Conservation (phyloP, 2,113 vertebrate species). For the Forbesichthys papilliferus region DNA sequence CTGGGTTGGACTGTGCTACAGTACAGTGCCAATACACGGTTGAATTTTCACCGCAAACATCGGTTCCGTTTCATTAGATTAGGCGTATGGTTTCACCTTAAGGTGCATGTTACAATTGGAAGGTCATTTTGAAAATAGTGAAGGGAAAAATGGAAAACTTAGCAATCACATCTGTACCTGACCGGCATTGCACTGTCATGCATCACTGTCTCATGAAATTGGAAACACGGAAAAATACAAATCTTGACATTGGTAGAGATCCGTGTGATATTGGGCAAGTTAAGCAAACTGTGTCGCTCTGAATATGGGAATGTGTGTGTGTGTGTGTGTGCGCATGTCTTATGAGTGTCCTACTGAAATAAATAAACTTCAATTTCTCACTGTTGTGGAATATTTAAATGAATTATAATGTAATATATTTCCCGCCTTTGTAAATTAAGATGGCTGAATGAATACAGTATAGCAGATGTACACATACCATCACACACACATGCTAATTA, state of each 20-base stretch:
- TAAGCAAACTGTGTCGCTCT: slow-evolving; percentile 45
- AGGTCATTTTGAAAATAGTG: slow-evolving; percentile 55
- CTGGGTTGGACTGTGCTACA: no score
- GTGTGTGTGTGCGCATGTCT: slow-evolving; percentile 10
- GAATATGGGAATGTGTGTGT: slow-evolving; percentile 49
- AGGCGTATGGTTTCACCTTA: not conserved
- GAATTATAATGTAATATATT: no score
- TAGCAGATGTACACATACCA: no score
- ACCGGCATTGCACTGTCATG: slow-evolving; percentile 65
- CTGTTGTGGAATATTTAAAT: no score
- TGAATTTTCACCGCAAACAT: no score
- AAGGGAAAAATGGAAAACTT: slow-evolving; percentile 19
- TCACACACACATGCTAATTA: no score
- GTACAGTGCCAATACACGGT: no score
- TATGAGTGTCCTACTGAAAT: slow-evolving; percentile 19
- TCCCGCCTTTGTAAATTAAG: no score
- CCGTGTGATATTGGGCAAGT: slow-evolving; percentile 66
- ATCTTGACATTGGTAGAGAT: slow-evolving; percentile 74
- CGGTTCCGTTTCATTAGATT: no score
- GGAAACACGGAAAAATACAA: slow-evolving; percentile 71
- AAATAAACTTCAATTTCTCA: not conserved
- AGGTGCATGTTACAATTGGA: slow-evolving; percentile 41
- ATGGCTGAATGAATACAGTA: no score
- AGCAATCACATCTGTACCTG: slow-evolving; percentile 58
- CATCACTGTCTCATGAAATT: slow-evolving; percentile 76